A percentile compares a stretch with the other conserved stretches of the same genome.
Evolutionary conservation across 2,888 invertebrate species (phyloP).

Genomic region (Thereva unica): DNA sequence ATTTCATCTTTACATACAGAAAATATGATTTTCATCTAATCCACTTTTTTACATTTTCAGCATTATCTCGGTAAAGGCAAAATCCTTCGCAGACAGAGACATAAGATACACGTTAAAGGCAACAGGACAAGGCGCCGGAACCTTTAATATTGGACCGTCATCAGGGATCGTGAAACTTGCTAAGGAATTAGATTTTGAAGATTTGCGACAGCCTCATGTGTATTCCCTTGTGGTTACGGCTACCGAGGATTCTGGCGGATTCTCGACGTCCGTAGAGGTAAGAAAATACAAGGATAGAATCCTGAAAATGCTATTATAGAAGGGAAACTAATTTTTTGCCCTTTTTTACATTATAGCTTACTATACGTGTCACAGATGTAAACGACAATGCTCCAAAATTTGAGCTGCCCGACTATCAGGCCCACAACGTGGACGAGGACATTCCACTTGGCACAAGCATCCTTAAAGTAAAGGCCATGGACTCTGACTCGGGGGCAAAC

Average conservation of each 20-base stretch:
- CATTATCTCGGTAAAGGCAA: constrained; percentile 95
- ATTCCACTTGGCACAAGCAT: constrained; percentile 90
- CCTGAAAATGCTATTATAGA: not conserved
- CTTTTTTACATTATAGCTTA: constrained; percentile 66
- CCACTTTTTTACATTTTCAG: constrained; percentile 62
- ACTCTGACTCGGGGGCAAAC: constrained; percentile 92
- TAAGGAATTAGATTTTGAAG: constrained; percentile 96
- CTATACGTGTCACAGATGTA: constrained; percentile 92
- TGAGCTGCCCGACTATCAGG: constrained; percentile 94
- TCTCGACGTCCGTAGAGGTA: constrained; percentile 93
- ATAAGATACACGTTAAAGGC: constrained; percentile 95
- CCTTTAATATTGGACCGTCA: constrained; percentile 92
- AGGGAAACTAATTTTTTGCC: constrained; percentile 25
- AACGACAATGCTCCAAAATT: constrained; percentile 98
- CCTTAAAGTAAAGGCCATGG: constrained; percentile 92
- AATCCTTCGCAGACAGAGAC: constrained; percentile 95
- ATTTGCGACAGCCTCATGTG: constrained; percentile 89
- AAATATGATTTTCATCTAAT: not conserved
- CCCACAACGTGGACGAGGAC: constrained; percentile 95
- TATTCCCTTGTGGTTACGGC: constrained; percentile 92
- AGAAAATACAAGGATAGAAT: constrained; percentile 38
- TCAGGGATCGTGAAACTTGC: constrained; percentile 95
- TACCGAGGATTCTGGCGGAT: constrained; percentile 96
- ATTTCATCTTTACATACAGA: constrained; percentile 1
- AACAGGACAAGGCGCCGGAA: constrained; percentile 91